Base-by-base conservation (phyloP, 2,113 vertebrate genomes). In the Apodemus speciosus region DNA sequence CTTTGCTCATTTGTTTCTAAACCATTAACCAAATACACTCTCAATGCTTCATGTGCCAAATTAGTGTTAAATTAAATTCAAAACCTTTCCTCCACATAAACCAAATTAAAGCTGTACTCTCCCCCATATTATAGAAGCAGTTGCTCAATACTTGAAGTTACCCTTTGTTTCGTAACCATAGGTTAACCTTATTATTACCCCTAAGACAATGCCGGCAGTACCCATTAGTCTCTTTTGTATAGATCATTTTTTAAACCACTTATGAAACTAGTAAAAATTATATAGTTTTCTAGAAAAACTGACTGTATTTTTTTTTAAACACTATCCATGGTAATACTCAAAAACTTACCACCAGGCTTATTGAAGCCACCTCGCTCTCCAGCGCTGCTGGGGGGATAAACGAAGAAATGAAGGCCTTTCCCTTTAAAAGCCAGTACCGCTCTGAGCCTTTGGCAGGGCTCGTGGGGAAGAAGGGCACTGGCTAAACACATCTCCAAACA, bases 301-400 rank as follows among this genome's bases (percentile, higher is more conserved):
- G 98, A 98, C 98, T 98, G 97, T 96, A 97, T 98, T 98, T 98
- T 97, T 98, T 98, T 98, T 98, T 98, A 88, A 98, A 98, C 98
- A 99, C 99, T 99, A 99, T 99, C 99, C 99, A 99, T 98, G 98
- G 98, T 99, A 99, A 99, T 99, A 98, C 99, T 99, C 99, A 99
- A 99, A 99, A 99, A 99, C 99, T 99, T 99, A 99, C 99, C 99
- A 99, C 99, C 99, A 99, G 99, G 99, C 99, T 99, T 99, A 99
- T 98, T 99, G 99, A 99, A 99, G 99, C 99, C 99, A 99, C 99
- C 99, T 99, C 99, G 99, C 98, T 99, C 99, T 99, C 99, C 99
- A 99, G 99, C 99, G 99, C 99, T 99, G 99, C 99, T 99, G 99
- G 99, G 99, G 98, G 99, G 99, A 99, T 99, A 99, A 99, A 99